Base-by-base conservation (phyloP, 2,888 invertebrate genomes). In the Phengaris alcon region DNA sequence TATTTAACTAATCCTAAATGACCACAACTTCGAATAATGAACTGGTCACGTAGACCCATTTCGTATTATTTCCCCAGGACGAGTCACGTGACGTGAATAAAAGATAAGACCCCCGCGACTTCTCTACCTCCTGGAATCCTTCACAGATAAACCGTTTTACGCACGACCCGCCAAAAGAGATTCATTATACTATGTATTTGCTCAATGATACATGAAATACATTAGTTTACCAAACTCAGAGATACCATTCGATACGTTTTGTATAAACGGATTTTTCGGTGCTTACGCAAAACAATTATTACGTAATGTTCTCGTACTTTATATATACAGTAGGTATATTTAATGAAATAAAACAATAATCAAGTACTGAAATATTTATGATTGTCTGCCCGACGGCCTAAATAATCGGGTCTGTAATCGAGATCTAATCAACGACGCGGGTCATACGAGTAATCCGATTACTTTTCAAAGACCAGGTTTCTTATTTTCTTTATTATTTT, bases 31-130 rank as follows among this genome's bases (percentile, higher is more conserved):
- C 89, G 89, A 91, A 91, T 90, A 93, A 91, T 91, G 93, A 92
- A 90, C 92, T 87, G 90, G 93, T 93, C 93, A 94, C 93, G 93
- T 94, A 91, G 89, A 87, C 90, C 90, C 93, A 94, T 93, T 93
- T 92, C 93, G 92, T 93, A 93, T 93, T 93, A 93, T 94, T 93
- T 93, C 91, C 90, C 89, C 89, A 89, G 92, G 93, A 91, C 91
- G 88, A 86, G 85, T 89, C 91, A 87, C 93, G 93, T 92, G 93
- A 93, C 93, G 86, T 85, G 93, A 93, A 93, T 93, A 92, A 92
- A 80, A 77, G 77, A 89, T 86, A 85, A 84, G 84, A 84, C 82
- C 83, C 83, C 86, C 85, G 83, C 84, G 83, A 83, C 84, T 83
- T 84, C 84, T 83, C 84, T 84, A 85, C 85, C 86, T 86, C 83